phyloP scores from a whole-genome alignment of 2,888 invertebrate genomes.

The Spilarctia lutea region DNA sequence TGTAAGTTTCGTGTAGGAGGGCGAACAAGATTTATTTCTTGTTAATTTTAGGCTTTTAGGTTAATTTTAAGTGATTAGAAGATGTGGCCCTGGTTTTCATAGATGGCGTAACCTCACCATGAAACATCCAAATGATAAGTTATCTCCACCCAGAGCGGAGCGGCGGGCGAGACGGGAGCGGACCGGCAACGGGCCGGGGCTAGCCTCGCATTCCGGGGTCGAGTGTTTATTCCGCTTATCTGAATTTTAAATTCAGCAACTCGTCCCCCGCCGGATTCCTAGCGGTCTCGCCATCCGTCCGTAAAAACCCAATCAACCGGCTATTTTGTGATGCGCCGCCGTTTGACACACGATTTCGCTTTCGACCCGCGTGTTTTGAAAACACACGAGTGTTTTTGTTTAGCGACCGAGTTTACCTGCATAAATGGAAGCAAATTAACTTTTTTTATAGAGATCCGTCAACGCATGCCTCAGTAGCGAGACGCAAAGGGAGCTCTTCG shows the following conservation, averaged over 20 bases:
- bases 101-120: neutral
- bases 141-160: neutral
- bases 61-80: neutral
- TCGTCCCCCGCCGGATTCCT: constrained; percentile 62
- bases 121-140: neutral
- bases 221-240: constrained; percentile 82
- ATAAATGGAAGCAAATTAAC: constrained; percentile 3
- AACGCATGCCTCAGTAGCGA: neutral
- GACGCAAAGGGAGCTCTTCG: neutral
- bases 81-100: neutral
- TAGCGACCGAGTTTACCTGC: constrained; percentile 18
- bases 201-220: constrained; percentile 58
- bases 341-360: constrained; percentile 76
- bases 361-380: constrained; percentile 47
- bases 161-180: neutral
- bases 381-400: constrained; percentile 16
- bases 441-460: constrained; percentile 4
- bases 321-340: constrained; percentile 71
- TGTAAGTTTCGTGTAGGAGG: too few species aligned
- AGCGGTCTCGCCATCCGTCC: constrained; percentile 75
- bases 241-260: constrained; percentile 79
- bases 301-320: constrained; percentile 79
- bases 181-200: constrained; percentile 3
- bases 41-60: too few species aligned
- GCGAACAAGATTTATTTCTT: too few species aligned